Conservation (phyloP, 2,888 invertebrate genomes). For the Melangyna quadrimaculata region DNA sequence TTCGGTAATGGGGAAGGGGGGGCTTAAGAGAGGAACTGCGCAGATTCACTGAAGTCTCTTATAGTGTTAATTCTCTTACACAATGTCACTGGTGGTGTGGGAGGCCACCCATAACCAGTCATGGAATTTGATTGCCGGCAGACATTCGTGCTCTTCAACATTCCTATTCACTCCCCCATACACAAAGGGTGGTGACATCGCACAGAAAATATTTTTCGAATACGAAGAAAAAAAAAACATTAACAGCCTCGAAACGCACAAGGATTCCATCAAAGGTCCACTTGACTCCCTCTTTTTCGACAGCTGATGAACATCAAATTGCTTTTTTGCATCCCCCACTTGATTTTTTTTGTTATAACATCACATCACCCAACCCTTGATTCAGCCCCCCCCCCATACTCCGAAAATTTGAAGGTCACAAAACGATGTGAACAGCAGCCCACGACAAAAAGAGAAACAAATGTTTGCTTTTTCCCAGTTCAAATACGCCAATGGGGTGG, state of each 20-base stretch:
- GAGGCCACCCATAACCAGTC: not conserved
- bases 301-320: slow-evolving; percentile 19
- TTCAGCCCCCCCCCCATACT: slow-evolving; percentile 1
- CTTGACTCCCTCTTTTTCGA: slow-evolving; percentile 31
- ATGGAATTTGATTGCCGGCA: slow-evolving; percentile 31
- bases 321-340: slow-evolving; percentile 19
- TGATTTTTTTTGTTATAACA: slow-evolving; percentile 25
- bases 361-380: slow-evolving; percentile 18
- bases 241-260: slow-evolving; percentile 9
- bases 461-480: slow-evolving; percentile 24
- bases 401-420: slow-evolving; percentile 62
- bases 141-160: slow-evolving; percentile 2
- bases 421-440: slow-evolving; percentile 46
- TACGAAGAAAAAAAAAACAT: slow-evolving; percentile 24
- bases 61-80: slow-evolving; percentile 9
- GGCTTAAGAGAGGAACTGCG: slow-evolving; percentile 52
- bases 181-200: not conserved
- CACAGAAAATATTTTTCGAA: not conserved
- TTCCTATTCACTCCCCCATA: slow-evolving; percentile 7
- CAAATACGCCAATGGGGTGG: not conserved
- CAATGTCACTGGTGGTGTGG: not conserved
- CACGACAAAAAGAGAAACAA: slow-evolving; percentile 45
- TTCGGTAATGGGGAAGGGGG: no score
- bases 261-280: slow-evolving; percentile 31
- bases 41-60: slow-evolving; percentile 41